These are phyloP conservation scores for Serilophus lunatus DNA, from an alignment of 2,113 vertebrate species.

Conservation along the genomic window DNA sequence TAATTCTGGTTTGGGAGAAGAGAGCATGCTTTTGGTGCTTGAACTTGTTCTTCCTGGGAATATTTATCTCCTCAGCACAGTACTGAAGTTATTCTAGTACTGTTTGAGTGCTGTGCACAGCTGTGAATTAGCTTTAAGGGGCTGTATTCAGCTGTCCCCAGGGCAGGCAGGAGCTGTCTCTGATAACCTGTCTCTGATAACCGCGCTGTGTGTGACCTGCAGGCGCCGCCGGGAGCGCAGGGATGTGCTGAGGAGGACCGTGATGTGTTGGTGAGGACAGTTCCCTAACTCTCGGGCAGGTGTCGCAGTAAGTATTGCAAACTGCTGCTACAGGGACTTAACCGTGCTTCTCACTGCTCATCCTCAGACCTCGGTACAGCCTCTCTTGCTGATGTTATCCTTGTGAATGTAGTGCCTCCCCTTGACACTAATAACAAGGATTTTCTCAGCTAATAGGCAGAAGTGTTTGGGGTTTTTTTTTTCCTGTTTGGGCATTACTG, in stretches of 20 bases:
- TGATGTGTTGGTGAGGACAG: background rate
- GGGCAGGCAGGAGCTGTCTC: background rate
- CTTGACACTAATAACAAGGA: background rate
- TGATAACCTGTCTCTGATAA: background rate
- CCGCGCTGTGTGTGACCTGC: background rate
- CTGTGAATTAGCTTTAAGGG: background rate
- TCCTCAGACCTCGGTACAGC: background rate
- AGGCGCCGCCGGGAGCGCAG: background rate
- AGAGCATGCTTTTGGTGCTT: background rate
- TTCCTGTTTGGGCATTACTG: background rate
- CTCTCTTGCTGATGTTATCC: background rate
- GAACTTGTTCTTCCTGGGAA: background rate
- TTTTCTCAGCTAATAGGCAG: background rate
- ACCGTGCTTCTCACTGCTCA: background rate
- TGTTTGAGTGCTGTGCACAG: background rate
- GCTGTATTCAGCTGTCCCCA: background rate
- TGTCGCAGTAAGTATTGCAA: slow-evolving; percentile 17
- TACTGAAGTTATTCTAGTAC: background rate
- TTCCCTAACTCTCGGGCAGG: slow-evolving; percentile 3
- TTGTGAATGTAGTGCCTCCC: background rate
- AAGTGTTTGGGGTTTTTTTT: background rate
- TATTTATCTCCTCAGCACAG: background rate
- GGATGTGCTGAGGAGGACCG: background rate
- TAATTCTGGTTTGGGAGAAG: background rate
- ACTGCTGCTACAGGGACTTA: background rate